Percentiles rank a stretch among this genome's conserved stretches.
Evolutionary conservation across 2,797 vertebrate genomes (phyloP).

Genomic region (Epinephelus malabaricus): DNA sequence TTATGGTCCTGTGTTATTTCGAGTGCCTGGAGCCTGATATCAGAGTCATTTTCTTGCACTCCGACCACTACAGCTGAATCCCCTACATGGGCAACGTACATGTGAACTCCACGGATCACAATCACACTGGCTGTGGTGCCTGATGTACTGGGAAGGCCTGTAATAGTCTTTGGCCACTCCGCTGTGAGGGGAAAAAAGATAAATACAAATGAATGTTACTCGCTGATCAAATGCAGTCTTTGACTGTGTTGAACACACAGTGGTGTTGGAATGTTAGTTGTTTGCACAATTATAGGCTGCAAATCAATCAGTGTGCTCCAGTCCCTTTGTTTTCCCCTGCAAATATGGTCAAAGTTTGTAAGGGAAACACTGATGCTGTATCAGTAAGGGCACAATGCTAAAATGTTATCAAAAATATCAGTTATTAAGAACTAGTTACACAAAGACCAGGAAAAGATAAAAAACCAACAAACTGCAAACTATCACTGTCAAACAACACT

Average conservation of each 20-base stretch:
- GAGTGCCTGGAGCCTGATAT: constrained; percentile 91
- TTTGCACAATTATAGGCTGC: no score
- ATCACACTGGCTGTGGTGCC: constrained; percentile 97
- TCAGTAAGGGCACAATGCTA: neutral
- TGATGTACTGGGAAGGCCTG: constrained; percentile 94
- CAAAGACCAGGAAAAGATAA: no score
- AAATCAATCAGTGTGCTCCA: no score
- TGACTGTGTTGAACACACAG: no score
- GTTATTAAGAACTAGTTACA: no score
- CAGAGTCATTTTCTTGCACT: constrained; percentile 91
- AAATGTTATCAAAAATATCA: neutral
- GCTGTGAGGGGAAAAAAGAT: constrained; percentile 80
- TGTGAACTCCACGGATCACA: constrained; percentile 93
- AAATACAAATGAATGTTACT: constrained; percentile 45
- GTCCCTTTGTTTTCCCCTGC: no score
- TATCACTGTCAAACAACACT: neutral
- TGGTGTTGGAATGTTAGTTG: no score
- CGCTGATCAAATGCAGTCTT: constrained; percentile 28
- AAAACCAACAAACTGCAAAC: no score
- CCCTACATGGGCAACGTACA: constrained; percentile 97
- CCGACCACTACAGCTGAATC: constrained; percentile 97
- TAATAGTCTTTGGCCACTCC: constrained; percentile 97
- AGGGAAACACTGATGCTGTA: neutral
- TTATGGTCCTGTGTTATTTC: constrained; percentile 98
- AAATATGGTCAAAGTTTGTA: neutral